Percentiles rank a stretch among this genome's conserved stretches.
These are phyloP conservation scores for Drosophila ambigua DNA, from an alignment of 1,140 invertebrate genomes.

Conservation along the genomic window DNA sequence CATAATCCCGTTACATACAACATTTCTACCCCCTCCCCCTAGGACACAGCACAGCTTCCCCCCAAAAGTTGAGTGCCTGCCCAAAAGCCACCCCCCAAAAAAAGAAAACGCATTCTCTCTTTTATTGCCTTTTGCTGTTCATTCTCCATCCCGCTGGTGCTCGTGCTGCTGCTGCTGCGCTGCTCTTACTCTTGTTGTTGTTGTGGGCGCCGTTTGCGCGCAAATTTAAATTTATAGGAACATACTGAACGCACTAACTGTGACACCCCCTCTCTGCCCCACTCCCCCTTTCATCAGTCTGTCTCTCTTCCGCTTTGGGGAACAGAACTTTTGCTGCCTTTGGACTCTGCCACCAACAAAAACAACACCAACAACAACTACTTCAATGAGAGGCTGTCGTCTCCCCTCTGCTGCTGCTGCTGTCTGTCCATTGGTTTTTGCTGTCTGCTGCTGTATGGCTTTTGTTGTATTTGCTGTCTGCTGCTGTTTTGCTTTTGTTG, in stretches of 20 bases:
- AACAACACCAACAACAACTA: constrained; percentile 19
- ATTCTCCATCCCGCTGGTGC: no score
- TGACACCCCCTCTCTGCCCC: constrained; percentile 26
- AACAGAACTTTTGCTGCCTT: constrained; percentile 62
- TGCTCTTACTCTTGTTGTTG: constrained; percentile 19
- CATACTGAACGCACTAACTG: constrained; percentile 64
- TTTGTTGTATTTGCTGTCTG: constrained; percentile 30
- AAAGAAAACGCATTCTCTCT: constrained; percentile 65
- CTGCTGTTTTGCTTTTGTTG: constrained; percentile 42
- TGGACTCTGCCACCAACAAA: constrained; percentile 42
- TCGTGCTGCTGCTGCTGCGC: background rate
- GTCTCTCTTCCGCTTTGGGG: background rate
- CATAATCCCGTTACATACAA: constrained; percentile 7
- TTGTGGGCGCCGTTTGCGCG: constrained; percentile 66
- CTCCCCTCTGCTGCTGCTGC: constrained; percentile 17
- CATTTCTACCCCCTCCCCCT: background rate
- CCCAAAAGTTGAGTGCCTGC: constrained; percentile 27
- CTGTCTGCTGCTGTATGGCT: constrained; percentile 40
- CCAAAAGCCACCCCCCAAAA: constrained; percentile 61
- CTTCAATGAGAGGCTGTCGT: constrained; percentile 18
- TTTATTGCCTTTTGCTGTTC: constrained; percentile 36
- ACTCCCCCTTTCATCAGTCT: background rate
- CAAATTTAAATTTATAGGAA: constrained; percentile 79
- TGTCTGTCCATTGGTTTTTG: constrained; percentile 43
- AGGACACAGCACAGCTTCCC: background rate